phyloP scores from a whole-genome alignment of 2,113 vertebrate species.

The Barbus barbus region DNA sequence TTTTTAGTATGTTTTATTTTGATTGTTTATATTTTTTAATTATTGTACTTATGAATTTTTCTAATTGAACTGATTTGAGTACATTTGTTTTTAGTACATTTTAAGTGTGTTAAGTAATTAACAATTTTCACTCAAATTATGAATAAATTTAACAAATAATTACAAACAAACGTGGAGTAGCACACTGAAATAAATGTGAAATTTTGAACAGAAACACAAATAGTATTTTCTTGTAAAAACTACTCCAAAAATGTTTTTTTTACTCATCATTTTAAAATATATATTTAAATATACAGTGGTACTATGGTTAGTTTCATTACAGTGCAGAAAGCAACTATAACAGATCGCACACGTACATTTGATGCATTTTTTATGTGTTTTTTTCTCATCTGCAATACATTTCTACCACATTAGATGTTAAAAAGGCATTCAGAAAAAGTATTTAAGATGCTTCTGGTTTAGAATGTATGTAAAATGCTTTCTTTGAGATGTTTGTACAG shows the following conservation, averaged over 20 bases:
- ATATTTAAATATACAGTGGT: too few relatives aligned
- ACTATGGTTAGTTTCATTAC: too few relatives aligned
- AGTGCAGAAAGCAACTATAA: too few relatives aligned
- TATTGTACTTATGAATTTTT: neutral
- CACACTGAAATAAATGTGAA: neutral
- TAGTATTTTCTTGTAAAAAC: too few relatives aligned
- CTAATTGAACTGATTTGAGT: neutral
- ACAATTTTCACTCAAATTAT: neutral
- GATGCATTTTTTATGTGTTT: neutral
- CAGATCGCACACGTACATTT: too few relatives aligned
- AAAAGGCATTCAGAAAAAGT: neutral
- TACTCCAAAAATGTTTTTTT: too few relatives aligned
- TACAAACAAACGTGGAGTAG: neutral
- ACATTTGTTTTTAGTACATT: neutral
- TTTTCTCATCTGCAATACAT: neutral
- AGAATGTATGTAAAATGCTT: too few relatives aligned
- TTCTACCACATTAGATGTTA: neutral
- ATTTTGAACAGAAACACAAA: neutral
- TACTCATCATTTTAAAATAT: too few relatives aligned
- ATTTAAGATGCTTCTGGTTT: neutral
- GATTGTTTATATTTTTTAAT: neutral
- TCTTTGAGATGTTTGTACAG: neutral
- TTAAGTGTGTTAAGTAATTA: too few relatives aligned
- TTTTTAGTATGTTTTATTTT: neutral
- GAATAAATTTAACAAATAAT: neutral